Base-by-base conservation (phyloP, 2,113 vertebrate genomes). In the Nothocercus julius region DNA sequence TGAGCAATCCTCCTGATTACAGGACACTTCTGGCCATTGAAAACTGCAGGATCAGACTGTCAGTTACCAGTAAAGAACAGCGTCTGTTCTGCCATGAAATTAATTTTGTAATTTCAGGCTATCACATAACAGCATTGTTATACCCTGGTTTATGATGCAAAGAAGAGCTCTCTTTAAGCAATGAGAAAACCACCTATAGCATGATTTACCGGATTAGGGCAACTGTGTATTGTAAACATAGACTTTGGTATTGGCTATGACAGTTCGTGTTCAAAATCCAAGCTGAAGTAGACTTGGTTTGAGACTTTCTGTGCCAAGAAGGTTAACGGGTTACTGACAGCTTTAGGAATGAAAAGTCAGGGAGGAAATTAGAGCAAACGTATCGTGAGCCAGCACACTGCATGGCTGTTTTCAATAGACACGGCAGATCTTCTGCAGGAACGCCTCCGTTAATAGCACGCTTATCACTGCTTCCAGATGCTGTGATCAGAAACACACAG, bases 401-500 rank as follows among this genome's bases (percentile, higher is more conserved):
- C 88, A 58, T 93, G 93, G 80, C 90, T 96, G 95, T 82, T 94
- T 97, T 95, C 85, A 96, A 97, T 96, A 90, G 88, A 82, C 77
- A 54, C 13, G 0, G 83, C 92, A 82, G 90, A 93, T 84, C 95
- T 66, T 96, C 87, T 92, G 94, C 74, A 90, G 90, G 49, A 84
- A 96, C 30, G 56, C 88, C 93, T 80, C 86, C 92, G 49, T 89
- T 93, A 94, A 90, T 20, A 85, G 93, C 16, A 90, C 80, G 58
- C 32, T 92, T 96, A 66, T 79, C 96, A 76, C 93, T 66, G 73
- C 38, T 96, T 96, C 94, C 96, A 96, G 92, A 96, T 97, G 95
- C 76, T 4, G 0, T 36, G 87, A 79, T 81, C 93, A 53, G 73
- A 90, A 94, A 95, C 90, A 82, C 82, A 68, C 66, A 22, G 44